Base-by-base conservation (phyloP, 37 sponge, comb jelly and placozoan genomes). In the Halisarca cf. caerulea region DNA sequence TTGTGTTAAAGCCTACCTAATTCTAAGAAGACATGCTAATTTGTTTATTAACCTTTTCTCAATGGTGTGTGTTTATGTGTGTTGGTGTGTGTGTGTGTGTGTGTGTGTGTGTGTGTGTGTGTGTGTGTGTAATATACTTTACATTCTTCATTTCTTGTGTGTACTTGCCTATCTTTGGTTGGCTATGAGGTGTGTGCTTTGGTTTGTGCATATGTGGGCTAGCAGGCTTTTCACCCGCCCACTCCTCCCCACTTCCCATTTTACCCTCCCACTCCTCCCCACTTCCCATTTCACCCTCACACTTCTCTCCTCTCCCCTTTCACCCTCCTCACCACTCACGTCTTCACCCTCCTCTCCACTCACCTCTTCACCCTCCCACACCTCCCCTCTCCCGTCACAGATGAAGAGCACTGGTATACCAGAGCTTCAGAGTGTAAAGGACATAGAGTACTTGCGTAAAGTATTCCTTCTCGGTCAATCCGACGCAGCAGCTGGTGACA, bases 321-420 rank as follows among this genome's bases (percentile, higher is more conserved):
- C 53, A 7, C 79, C 44, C 3, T 24, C 72, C 23, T 21, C 34
- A 4, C 28, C n/a, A n/a, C n/a, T n/a, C n/a, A n/a, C n/a, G n/a
- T n/a, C n/a, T n/a, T n/a, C n/a, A n/a, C n/a, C n/a, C n/a, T n/a
- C n/a, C n/a, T n/a, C n/a, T 2, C 21, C 14, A 58, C 3, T 2
- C 15, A 57, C 66, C 20, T 44, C 25, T 15, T 83, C 45, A 43
- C 44, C 4, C 14, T 59, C 51, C 17, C 68, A 21, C 68, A 28
- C 60, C 62, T 80, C 17, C 44, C n/a, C 47, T 45, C n/a, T n/a
- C 25, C 74, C 43, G 32, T n/a, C 37, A 36, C 84, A 93, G 93
- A 96, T 96, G 97, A 96, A 96, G 80, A 90, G 91, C 74, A 96
- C 97, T 7, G 97, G 97, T 28, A 96, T 96, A 25, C 97, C 97